Conservation (phyloP, 2,888 invertebrate genomes). For the Suillia variegata region DNA sequence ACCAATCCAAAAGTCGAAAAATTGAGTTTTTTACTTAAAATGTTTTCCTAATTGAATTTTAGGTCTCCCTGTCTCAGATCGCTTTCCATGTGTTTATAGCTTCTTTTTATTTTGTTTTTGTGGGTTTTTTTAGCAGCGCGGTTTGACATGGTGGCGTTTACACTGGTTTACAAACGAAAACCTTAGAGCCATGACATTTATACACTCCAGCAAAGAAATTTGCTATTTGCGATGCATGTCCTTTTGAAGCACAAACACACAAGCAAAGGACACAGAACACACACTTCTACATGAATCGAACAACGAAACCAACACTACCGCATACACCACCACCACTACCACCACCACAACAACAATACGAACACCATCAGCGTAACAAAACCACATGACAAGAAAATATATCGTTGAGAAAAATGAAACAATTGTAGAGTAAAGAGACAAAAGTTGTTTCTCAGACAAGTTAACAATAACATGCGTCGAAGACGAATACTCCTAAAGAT, state of each 20-base stretch:
- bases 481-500: too few species aligned
- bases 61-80: too few species aligned
- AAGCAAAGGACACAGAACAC: background rate
- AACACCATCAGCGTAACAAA: background rate
- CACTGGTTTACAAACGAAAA: too few species aligned
- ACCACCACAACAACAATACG: background rate
- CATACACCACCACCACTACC: background rate
- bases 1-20: too few species aligned
- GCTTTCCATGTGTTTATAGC: too few species aligned
- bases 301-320: background rate
- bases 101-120: too few species aligned
- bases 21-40: slow-evolving; percentile 13
- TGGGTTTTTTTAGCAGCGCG: too few species aligned
- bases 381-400: background rate
- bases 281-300: too few species aligned
- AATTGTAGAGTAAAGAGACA: too few species aligned
- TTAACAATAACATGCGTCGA: background rate
- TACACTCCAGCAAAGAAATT: background rate
- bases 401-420: background rate
- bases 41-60: slow-evolving; percentile 16
- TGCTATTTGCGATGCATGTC: background rate
- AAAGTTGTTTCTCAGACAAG: too few species aligned
- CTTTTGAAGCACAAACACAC: slow-evolving; percentile 1
- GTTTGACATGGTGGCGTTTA: too few species aligned
- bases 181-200: background rate